phyloP scores from a whole-genome alignment of 2,888 invertebrate genomes.

The Tetrapedia diversipes region DNA sequence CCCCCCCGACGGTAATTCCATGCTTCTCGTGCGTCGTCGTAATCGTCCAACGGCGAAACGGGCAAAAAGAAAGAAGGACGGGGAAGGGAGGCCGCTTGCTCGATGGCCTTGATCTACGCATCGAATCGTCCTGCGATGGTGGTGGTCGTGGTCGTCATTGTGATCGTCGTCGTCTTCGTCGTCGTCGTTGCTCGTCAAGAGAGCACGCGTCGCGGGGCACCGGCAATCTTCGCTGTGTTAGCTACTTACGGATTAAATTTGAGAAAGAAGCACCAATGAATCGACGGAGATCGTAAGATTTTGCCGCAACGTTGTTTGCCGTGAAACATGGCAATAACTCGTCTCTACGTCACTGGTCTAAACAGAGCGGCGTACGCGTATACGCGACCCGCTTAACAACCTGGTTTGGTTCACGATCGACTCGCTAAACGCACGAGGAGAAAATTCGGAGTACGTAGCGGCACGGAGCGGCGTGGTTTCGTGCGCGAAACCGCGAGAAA shows the following conservation, averaged over 20 bases:
- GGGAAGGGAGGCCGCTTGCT: neutral
- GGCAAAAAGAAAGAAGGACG: neutral
- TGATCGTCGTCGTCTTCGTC: too few relatives aligned
- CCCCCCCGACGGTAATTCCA: neutral
- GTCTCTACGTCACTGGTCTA: conserved; percentile 2
- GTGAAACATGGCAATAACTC: conserved; percentile 2
- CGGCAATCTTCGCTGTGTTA: neutral
- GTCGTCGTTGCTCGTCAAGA: neutral
- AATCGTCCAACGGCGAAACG: neutral
- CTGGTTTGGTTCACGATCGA: neutral
- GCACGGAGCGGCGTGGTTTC: neutral
- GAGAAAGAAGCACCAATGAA: too few relatives aligned
- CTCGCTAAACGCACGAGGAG: neutral
- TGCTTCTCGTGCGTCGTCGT: neutral
- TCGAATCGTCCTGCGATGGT: conserved; percentile 20
- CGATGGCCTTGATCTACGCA: conserved; percentile 36
- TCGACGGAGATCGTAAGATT: neutral
- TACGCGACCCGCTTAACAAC: neutral
- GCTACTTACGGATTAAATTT: too few relatives aligned
- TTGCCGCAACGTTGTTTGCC: neutral
- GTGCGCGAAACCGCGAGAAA: neutral
- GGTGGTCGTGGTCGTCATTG: too few relatives aligned
- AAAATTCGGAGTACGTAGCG: neutral
- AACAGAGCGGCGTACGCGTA: neutral
- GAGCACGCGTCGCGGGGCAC: conserved; percentile 12